Evolutionary conservation across 2,888 invertebrate species (phyloP).

Genomic region (Diadegma fenestrale): DNA sequence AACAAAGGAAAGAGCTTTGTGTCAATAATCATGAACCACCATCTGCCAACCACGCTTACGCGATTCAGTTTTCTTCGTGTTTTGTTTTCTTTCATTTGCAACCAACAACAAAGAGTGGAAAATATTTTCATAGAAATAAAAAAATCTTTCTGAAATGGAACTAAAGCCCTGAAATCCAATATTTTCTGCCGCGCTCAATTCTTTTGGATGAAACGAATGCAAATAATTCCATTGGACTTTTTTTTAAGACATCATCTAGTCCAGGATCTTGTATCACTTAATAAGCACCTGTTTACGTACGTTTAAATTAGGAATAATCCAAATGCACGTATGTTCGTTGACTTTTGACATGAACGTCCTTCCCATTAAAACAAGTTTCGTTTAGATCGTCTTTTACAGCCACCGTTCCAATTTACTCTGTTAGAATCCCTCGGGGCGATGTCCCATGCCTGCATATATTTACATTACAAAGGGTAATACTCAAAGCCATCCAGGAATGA

Average conservation of each 20-base stretch:
- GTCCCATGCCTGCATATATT: slow-evolving; percentile 26
- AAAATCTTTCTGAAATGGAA: neutral
- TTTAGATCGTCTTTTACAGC: slow-evolving; percentile 5
- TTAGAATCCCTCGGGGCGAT: slow-evolving; percentile 20
- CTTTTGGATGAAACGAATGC: neutral
- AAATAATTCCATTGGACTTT: neutral
- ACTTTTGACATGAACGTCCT: neutral
- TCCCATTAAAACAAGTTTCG: slow-evolving; percentile 4
- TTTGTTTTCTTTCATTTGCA: neutral
- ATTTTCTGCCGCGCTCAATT: neutral
- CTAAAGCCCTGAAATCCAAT: neutral
- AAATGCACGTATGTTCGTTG: neutral
- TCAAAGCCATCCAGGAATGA: slow-evolving; percentile 12
- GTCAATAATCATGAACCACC: slow-evolving; percentile 5
- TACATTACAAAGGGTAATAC: slow-evolving; percentile 47
- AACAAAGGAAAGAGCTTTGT: slow-evolving; percentile 17
- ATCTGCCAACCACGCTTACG: neutral
- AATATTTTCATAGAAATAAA: neutral
- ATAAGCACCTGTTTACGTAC: neutral
- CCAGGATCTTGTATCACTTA: neutral
- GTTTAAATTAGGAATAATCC: neutral
- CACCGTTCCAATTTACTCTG: slow-evolving; percentile 24
- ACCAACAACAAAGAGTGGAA: neutral
- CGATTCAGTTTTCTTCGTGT: neutral
- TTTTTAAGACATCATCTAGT: neutral